Percentiles rank a stretch among this genome's conserved stretches.
Evolutionary conservation across 2,888 invertebrate species (phyloP).

Genomic region (Drosophila maculinotata): DNA sequence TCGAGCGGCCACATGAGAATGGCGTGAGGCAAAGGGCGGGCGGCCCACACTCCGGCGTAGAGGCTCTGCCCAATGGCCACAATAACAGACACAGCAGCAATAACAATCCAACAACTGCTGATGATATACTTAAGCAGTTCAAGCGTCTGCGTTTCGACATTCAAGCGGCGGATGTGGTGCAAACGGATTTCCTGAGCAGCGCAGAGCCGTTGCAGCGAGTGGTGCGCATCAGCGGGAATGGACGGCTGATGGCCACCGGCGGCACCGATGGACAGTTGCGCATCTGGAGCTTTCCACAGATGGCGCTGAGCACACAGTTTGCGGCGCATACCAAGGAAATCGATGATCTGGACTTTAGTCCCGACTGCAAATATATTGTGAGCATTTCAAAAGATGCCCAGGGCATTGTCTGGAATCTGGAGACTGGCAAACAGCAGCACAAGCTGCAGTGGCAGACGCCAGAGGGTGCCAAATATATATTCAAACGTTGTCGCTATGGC

Average conservation of each 20-base stretch:
- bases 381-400: slow-evolving; percentile 95
- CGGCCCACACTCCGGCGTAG: slow-evolving; percentile 74
- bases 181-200: slow-evolving; percentile 91
- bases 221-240: slow-evolving; percentile 91
- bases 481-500: slow-evolving; percentile 93
- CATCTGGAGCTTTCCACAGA: slow-evolving; percentile 94
- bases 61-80: slow-evolving; percentile 82
- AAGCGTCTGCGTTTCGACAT: slow-evolving; percentile 91
- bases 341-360: slow-evolving; percentile 96
- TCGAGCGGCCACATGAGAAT: slow-evolving; percentile 80
- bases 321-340: slow-evolving; percentile 95
- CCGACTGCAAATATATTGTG: slow-evolving; percentile 90
- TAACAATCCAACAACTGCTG: slow-evolving; percentile 29
- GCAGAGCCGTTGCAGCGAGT: slow-evolving; percentile 94
- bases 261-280: slow-evolving; percentile 95
- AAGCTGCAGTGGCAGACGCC: slow-evolving; percentile 91
- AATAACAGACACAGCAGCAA: slow-evolving; percentile 17
- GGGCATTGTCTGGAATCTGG: slow-evolving; percentile 91
- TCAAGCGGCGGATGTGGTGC: slow-evolving; percentile 91
- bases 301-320: slow-evolving; percentile 89
- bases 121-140: slow-evolving; percentile 74
- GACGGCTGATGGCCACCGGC: slow-evolving; percentile 94
- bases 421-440: slow-evolving; percentile 88
- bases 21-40: slow-evolving; percentile 77
- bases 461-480: slow-evolving; percentile 92